Evolutionary conservation across 2,888 invertebrate genomes (phyloP).

Genomic region (Tipula unca): DNA sequence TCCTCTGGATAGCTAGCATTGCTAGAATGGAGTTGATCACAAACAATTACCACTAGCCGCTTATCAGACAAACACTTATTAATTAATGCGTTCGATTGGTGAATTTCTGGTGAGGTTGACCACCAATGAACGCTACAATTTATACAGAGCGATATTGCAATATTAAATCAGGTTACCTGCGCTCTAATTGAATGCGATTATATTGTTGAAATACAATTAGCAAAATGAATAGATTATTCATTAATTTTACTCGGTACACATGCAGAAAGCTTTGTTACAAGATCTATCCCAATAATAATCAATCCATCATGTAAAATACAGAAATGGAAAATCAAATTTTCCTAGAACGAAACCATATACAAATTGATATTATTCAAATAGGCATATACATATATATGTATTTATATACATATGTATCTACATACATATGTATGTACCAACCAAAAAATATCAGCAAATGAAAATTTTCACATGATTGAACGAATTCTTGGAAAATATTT

Average conservation of each 20-base stretch:
- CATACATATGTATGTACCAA: no score
- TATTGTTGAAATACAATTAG: neutral
- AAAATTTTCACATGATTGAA: neutral
- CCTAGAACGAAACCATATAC: neutral
- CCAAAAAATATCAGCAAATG: neutral
- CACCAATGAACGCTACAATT: no score
- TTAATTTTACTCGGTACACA: no score
- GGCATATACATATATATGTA: neutral
- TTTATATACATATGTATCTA: no score
- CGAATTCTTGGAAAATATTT: neutral
- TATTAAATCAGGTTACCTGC: neutral
- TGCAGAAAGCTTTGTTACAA: neutral
- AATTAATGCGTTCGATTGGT: no score
- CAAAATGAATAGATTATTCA: neutral
- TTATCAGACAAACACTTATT: no score
- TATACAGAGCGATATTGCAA: neutral
- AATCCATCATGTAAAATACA: neutral
- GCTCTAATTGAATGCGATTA: neutral
- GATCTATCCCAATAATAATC: neutral
- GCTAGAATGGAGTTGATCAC: no score
- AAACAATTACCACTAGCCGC: no score
- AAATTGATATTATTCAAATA: neutral
- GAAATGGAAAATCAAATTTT: neutral
- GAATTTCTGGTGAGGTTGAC: no score
- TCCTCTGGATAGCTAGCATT: no score